Evolutionary conservation across 1,140 invertebrate species (phyloP), one percentile per base, ranked within the genome.

Genomic region (Myzus persicae): DNA sequence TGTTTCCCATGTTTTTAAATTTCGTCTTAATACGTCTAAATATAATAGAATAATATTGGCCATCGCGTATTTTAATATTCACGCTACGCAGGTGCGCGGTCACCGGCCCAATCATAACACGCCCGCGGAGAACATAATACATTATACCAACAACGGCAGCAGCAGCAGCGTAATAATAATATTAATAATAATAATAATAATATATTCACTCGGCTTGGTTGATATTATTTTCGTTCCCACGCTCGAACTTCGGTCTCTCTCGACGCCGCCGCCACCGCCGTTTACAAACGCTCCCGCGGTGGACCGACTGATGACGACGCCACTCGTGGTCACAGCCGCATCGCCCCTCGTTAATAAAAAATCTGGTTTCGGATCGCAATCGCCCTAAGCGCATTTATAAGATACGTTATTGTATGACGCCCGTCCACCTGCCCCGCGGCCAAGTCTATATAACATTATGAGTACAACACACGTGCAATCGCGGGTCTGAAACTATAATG

Each of bases 171-270:
- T 24, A 51, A 14, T 67, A 67, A 67, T 67, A 67, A 59, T 59
- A 59, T 26, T 26, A 51, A 54, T 59, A 59, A 59, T 31, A 59
- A 54, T 31, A 59, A 67, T 67, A 59, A 59, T 67, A 67, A n/a
- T n/a, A 76, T 76, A n/a, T 76, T 31, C 59, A 76, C 31, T 76
- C 31, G 59, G 59, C n/a, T 76, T 36, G 14, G 59, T n/a, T 20
- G 59, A 76, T 76, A 76, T n/a, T 76, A n/a, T 76, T 76, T 84
- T 84, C 48, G 36, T 89, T 89, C 87, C 87, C 87, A 89, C 87
- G 87, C 40, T 51, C 87, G 87, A 51, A 26, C 87, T 89, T 89
- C 44, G 44, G 44, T 36, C 84, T 76, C 42, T 48, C 87, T 48
- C 14, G 44, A n/a, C n/a, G n/a, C 9, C 85, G 9, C 38, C 31